Conservation (phyloP, 1,140 invertebrate species). For the Scaptomyza graminum region DNA sequence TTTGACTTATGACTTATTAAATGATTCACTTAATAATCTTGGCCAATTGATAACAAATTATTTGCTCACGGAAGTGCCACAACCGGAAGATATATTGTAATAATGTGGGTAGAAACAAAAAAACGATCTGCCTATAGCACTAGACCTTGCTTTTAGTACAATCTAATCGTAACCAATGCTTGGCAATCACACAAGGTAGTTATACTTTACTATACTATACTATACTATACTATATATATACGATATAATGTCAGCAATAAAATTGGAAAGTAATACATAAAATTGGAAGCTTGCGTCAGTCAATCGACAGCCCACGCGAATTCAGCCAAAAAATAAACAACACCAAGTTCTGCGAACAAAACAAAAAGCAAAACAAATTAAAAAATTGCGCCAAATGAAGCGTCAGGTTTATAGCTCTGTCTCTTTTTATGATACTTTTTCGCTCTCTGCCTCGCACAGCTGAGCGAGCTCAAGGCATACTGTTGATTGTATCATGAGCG, state of each 20-base stretch:
- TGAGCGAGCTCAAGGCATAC: no score
- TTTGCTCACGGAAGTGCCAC: constrained; percentile 54
- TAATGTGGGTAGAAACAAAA: background rate
- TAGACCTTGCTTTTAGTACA: constrained; percentile 4
- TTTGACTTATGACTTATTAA: constrained; percentile 67
- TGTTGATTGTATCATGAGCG: no score
- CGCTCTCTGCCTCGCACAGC: background rate
- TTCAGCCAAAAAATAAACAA: constrained; percentile 32
- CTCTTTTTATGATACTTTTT: background rate
- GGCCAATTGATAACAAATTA: constrained; percentile 40
- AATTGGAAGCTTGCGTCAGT: constrained; percentile 66
- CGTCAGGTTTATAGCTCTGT: constrained; percentile 39
- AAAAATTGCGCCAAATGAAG: constrained; percentile 59
- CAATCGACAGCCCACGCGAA: constrained; percentile 48
- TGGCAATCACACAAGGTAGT: constrained; percentile 6
- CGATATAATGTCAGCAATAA: constrained; percentile 31
- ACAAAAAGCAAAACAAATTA: constrained; percentile 32
- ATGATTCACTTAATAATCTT: constrained; percentile 52
- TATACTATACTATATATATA: constrained; percentile 6
- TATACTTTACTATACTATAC: background rate
- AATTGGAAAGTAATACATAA: constrained; percentile 52
- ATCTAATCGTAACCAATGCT: constrained; percentile 36
- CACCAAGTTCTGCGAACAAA: constrained; percentile 51
- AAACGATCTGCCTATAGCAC: no score
- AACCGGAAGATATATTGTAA: constrained; percentile 37